Evolutionary conservation across 1,140 invertebrate species (phyloP).

Genomic region (Drosophila subobscura): DNA sequence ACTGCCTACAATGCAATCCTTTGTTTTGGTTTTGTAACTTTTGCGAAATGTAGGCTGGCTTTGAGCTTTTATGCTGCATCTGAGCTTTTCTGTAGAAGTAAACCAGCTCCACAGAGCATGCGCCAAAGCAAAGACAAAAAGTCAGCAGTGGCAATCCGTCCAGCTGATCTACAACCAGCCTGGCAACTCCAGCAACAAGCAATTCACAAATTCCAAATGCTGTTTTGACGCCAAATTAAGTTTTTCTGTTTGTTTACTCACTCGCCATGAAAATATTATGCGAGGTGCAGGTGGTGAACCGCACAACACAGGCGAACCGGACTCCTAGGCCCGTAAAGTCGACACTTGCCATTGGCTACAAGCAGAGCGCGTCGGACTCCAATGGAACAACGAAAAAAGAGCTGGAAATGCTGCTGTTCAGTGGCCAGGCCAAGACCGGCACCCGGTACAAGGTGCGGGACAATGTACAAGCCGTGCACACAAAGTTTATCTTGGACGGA

Average conservation of each 20-base stretch:
- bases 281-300: constrained; percentile 87
- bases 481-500: constrained; percentile 88
- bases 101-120: no score
- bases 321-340: constrained; percentile 85
- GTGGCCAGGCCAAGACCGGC: constrained; percentile 87
- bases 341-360: constrained; percentile 87
- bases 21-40: constrained; percentile 49
- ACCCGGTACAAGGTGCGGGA: constrained; percentile 88
- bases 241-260: constrained; percentile 1
- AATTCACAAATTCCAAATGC: constrained; percentile 76
- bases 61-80: constrained; percentile 18
- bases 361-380: constrained; percentile 66
- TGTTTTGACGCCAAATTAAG: constrained; percentile 24
- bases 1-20: background rate
- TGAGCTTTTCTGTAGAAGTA: no score
- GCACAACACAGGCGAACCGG: constrained; percentile 83
- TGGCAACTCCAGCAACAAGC: constrained; percentile 16
- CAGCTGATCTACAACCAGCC: constrained; percentile 3
- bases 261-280: constrained; percentile 88
- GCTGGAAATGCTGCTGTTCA: constrained; percentile 87
- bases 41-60: background rate
- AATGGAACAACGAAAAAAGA: constrained; percentile 79
- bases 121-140: no score
- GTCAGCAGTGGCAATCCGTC: background rate
- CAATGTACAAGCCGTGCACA: constrained; percentile 88